Evolutionary conservation across 2,797 vertebrate genomes (phyloP), one percentile per base, ranked within the genome.

Genomic region (Hylomyscus alleni): DNA sequence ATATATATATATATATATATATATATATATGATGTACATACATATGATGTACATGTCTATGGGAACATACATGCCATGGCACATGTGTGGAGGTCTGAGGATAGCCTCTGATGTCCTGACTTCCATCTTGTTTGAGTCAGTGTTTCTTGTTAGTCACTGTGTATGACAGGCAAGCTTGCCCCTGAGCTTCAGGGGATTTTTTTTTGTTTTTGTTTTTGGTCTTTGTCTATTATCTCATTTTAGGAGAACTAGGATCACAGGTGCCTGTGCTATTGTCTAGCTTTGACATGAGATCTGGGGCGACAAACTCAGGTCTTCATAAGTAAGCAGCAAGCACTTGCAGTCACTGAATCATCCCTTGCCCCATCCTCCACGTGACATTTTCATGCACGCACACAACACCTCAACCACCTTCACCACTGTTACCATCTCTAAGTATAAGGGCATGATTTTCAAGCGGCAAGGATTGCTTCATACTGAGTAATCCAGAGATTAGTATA

Each of bases 391-490:
- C 2, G 8, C 8, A 37, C 9, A 37, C 54, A n/a, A 52, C 22
- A 15, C 37, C 6, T 56, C 67, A 56, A 73, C 9, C 24, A 19
- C 50, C 56, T 29, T 58, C n/a, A 40, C 15, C 69, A 47, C 37
- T 47, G 29, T 58, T 47, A 34, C 11, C 0, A 3, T 89, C 72
- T 77, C 7, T 69, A 69, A 69, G 26, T 50, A 19, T n/a, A 50
- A 47, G 56, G 26, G 0, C 6, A 9, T 82, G 47, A 50, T 97
- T 60, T 60, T 95, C 72, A 47, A 89, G 65, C 92, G 54, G 34
- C 9, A 90, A 93, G 69, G 24, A 47, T 95, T 89, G 94, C 44
- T 93, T 93, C 10, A n/a, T 85, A 90, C 1, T 47, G 15, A 73
- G 65, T 67, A 89, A 90, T 60, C 94, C 87, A 88, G 65, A 96